These are phyloP conservation scores for Gallinago stenura DNA, from an alignment of 2,797 vertebrate genomes.

Conservation along the genomic window DNA sequence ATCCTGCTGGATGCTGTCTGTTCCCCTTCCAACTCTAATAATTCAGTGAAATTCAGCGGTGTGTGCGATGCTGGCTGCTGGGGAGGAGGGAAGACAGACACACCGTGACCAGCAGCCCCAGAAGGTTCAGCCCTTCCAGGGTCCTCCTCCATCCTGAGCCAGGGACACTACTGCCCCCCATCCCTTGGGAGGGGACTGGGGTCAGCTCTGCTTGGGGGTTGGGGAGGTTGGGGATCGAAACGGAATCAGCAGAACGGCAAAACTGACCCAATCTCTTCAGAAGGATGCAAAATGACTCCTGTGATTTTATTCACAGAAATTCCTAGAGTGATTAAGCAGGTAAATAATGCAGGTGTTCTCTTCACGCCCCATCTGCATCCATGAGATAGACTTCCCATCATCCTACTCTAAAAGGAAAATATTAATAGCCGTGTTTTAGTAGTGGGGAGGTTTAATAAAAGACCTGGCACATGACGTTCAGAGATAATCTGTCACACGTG, in stretches of 20 bases:
- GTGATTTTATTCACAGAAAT: not conserved
- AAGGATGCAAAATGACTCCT: not conserved
- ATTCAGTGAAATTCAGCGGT: not conserved
- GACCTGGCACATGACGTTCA: not conserved
- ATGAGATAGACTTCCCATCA: not conserved
- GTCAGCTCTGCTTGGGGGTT: not conserved
- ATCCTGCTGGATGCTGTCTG: not conserved
- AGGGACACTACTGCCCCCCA: fast-evolving
- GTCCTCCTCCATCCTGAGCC: fast-evolving
- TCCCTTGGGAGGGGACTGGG: fast-evolving
- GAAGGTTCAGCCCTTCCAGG: not conserved
- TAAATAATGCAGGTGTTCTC: not conserved
- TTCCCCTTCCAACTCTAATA: not conserved
- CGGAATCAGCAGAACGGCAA: fast-evolving
- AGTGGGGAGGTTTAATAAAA: not conserved
- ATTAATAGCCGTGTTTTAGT: not conserved
- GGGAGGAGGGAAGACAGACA: not conserved
- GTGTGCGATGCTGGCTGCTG: fast-evolving
- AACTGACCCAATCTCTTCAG: not conserved
- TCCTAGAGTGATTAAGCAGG: not conserved
- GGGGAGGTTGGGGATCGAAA: fast-evolving
- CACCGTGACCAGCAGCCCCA: not conserved
- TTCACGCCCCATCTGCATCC: fast-evolving
- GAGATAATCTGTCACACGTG: not conserved
- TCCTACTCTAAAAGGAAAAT: not conserved